These are phyloP conservation scores for Buphagus erythrorhynchus DNA, from an alignment of 2,797 vertebrate genomes.

Conservation along the genomic window DNA sequence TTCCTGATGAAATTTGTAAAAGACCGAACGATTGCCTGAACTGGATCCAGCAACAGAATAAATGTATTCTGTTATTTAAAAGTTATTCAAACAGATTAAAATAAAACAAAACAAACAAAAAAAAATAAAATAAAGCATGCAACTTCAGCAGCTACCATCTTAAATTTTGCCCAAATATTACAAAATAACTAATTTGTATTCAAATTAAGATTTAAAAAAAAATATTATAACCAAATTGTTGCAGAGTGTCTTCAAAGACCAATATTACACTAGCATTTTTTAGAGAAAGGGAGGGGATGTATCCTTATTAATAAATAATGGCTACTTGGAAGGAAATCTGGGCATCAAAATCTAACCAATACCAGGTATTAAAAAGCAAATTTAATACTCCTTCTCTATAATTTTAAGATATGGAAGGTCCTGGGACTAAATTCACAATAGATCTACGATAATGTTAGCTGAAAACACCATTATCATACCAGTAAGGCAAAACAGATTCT, in stretches of 20 bases:
- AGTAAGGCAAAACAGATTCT: constrained; percentile 41
- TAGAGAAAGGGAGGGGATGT: background rate
- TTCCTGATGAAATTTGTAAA: background rate
- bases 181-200: background rate
- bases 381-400: background rate
- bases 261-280: background rate
- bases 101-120: background rate
- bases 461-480: constrained; percentile 1
- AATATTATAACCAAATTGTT: background rate
- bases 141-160: background rate
- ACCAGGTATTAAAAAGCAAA: background rate
- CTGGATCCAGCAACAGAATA: background rate
- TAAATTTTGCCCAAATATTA: background rate
- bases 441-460: background rate
- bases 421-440: background rate
- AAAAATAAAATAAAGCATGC: background rate
- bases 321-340: constrained; percentile 1
- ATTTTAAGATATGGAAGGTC: background rate
- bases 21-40: background rate
- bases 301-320: background rate
- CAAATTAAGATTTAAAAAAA: background rate
- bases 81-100: background rate
- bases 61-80: background rate
- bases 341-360: constrained; percentile 1
- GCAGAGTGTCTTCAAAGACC: background rate